These are phyloP conservation scores for Cyclophora punctaria DNA, from an alignment of 2,888 invertebrate species.

Conservation along the genomic window DNA sequence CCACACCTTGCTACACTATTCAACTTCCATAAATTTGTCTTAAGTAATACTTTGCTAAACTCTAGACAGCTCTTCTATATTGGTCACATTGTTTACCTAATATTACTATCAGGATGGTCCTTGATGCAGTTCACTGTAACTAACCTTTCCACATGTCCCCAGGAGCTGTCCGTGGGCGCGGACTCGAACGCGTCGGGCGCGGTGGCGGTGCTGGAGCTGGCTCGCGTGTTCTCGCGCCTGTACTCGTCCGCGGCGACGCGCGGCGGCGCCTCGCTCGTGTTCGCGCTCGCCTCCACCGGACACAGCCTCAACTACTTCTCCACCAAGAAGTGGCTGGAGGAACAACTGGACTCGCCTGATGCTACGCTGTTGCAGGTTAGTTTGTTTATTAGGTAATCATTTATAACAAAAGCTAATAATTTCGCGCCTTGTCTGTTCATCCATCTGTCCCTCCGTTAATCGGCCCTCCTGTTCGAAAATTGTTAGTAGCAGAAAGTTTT, in stretches of 20 bases:
- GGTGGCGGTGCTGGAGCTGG: conserved; percentile 89
- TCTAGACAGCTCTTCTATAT: no score
- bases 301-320: conserved; percentile 94
- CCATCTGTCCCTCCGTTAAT: no score
- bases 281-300: conserved; percentile 92
- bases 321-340: conserved; percentile 96
- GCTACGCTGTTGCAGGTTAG: conserved; percentile 82
- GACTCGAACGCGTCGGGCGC: conserved; percentile 96
- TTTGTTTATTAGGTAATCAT: neutral
- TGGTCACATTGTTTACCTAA: no score
- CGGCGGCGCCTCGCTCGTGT: conserved; percentile 86
- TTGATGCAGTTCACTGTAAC: neutral
- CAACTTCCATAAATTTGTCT: no score
- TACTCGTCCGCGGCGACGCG: conserved; percentile 84
- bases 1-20: no score
- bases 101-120: neutral
- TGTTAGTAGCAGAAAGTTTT: no score
- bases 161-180: conserved; percentile 91
- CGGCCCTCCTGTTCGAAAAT: no score
- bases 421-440: no score
- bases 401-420: no score
- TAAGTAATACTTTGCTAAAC: no score
- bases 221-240: conserved; percentile 89
- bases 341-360: conserved; percentile 87
- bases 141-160: neutral